These are phyloP conservation scores for Hoplostethus mediterraneus DNA, from an alignment of 2,797 vertebrate species.

Conservation along the genomic window DNA sequence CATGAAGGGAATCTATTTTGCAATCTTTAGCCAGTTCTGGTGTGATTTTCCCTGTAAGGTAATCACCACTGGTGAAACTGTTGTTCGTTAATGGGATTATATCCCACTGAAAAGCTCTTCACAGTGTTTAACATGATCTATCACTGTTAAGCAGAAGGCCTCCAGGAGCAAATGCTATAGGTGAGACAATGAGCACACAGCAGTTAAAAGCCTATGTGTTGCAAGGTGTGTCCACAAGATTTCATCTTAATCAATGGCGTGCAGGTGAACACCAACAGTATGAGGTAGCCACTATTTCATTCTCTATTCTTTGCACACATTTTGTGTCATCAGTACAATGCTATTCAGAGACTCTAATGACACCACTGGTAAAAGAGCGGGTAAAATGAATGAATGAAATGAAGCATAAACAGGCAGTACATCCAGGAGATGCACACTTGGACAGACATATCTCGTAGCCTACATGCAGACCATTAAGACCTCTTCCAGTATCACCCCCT, in stretches of 20 bases:
- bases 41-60: constrained; percentile 63
- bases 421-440: neutral
- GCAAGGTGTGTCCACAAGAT: neutral
- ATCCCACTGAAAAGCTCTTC: constrained; percentile 67
- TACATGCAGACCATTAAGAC: too few species aligned
- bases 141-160: neutral
- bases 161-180: neutral
- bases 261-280: neutral
- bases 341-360: neutral
- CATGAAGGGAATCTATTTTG: constrained; percentile 56
- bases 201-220: neutral
- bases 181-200: neutral
- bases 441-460: neutral
- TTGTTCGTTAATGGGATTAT: constrained; percentile 62
- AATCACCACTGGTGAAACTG: constrained; percentile 68
- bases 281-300: neutral
- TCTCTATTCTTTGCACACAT: neutral
- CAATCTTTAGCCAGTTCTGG: constrained; percentile 64
- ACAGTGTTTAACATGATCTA: constrained; percentile 58
- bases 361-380: too few species aligned
- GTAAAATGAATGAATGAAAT: too few species aligned
- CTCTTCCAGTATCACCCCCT: too few species aligned
- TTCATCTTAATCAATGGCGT: too few species aligned
- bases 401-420: too few species aligned
- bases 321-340: neutral